phyloP scores from a whole-genome alignment of 2,113 vertebrate species.

The Sceloporus undulatus region DNA sequence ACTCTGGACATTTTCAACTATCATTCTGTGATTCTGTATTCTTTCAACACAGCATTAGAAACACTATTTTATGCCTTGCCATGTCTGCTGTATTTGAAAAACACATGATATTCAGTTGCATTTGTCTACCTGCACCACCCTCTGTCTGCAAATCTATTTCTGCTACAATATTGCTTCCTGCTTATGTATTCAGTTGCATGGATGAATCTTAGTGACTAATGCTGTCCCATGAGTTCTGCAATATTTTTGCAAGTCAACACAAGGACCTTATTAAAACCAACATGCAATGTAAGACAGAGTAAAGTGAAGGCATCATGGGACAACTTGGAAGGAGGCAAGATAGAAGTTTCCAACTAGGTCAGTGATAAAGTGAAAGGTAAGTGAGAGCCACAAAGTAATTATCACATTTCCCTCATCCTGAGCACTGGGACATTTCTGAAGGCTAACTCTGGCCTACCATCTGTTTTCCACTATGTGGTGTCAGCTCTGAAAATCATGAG shows the following conservation, averaged over 20 bases:
- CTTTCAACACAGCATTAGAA: slow-evolving; percentile 43
- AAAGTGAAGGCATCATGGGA: not conserved
- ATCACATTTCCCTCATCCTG: slow-evolving; percentile 17
- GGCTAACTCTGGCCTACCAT: not conserved
- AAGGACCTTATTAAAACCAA: slow-evolving; percentile 1
- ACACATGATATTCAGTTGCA: not conserved
- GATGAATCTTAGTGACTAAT: slow-evolving; percentile 16
- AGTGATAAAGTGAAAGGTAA: slow-evolving; percentile 11
- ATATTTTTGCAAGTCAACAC: not conserved
- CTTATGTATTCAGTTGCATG: not conserved
- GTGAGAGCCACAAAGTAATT: slow-evolving; percentile 37
- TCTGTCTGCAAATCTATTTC: not conserved
- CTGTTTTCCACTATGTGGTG: not conserved
- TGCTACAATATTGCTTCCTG: not conserved
- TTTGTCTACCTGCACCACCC: not conserved
- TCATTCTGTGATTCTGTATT: not conserved
- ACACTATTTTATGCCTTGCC: slow-evolving; percentile 20
- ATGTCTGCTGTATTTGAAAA: not conserved
- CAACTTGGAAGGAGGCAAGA: not conserved
- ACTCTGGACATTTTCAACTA: slow-evolving; percentile 36
- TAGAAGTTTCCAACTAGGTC: slow-evolving; percentile 3
- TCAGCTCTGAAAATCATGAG: slow-evolving; percentile 3
- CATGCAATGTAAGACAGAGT: not conserved
- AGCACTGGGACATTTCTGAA: slow-evolving; percentile 9
- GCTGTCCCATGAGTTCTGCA: not conserved